Evolutionary conservation across 2,888 invertebrate species (phyloP).

Genomic region (Zhuqinia jingwanae): DNA sequence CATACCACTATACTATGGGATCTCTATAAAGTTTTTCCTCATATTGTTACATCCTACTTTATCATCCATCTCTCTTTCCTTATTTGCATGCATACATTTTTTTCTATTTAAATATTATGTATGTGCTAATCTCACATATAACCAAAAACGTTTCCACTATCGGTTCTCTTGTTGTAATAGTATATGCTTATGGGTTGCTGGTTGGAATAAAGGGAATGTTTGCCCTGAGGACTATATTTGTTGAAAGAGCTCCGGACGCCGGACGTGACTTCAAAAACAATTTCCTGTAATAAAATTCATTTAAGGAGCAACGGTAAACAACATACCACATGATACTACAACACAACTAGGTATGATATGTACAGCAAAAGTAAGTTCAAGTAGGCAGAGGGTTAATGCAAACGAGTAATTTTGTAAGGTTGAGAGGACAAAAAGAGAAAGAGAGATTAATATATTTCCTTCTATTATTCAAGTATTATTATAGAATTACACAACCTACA

Average conservation of each 20-base stretch:
- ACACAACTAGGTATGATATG: neutral
- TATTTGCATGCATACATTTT: neutral
- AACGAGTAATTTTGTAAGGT: too few relatives aligned
- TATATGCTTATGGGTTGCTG: conserved; percentile 9
- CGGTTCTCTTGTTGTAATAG: conserved; percentile 16
- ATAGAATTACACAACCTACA: too few relatives aligned
- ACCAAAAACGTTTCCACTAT: neutral
- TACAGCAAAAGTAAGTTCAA: too few relatives aligned
- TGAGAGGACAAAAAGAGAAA: too few relatives aligned
- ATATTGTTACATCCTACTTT: too few relatives aligned
- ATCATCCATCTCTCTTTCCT: neutral
- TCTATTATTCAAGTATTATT: neutral
- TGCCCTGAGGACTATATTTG: conserved; percentile 57
- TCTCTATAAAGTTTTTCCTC: too few relatives aligned
- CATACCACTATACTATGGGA: too few relatives aligned
- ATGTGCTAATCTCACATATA: neutral
- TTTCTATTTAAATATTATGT: conserved; percentile 4
- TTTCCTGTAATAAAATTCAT: conserved; percentile 69
- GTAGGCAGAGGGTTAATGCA: too few relatives aligned
- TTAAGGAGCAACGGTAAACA: conserved; percentile 56
- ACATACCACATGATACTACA: conserved; percentile 1
- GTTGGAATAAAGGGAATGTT: conserved; percentile 41
- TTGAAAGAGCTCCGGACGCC: conserved; percentile 54
- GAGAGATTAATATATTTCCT: neutral
- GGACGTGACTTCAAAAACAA: conserved; percentile 71